These are phyloP conservation scores for Protosalanx chinensis DNA, from an alignment of 2,797 vertebrate genomes.

Conservation along the genomic window DNA sequence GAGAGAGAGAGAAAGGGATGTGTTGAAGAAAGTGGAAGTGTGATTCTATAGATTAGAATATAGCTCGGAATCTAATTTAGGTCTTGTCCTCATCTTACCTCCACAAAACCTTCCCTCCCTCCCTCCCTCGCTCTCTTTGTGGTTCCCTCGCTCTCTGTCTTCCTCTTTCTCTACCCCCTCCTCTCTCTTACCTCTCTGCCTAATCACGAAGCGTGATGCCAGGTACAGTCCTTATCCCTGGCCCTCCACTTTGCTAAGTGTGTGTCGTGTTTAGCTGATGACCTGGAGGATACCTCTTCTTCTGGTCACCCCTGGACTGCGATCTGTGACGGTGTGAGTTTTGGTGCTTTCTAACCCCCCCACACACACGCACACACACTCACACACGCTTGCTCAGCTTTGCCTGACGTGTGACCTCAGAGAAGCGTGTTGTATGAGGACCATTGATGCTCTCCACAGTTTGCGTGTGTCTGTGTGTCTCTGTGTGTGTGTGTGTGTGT, in stretches of 20 bases:
- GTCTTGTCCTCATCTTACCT: constrained; percentile 46
- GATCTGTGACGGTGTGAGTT: background rate
- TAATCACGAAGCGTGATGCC: no score
- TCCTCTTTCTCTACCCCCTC: background rate
- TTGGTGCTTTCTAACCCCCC: background rate
- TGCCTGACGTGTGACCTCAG: background rate
- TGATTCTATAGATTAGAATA: constrained; percentile 17
- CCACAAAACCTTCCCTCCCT: background rate
- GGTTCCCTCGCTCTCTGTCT: background rate
- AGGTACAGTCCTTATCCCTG: background rate
- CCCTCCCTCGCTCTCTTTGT: background rate
- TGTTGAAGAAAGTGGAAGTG: background rate
- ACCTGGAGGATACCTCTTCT: no score
- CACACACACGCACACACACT: no score
- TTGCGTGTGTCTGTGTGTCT: background rate
- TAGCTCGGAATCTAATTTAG: constrained; percentile 37
- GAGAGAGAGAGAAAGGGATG: constrained; percentile 9
- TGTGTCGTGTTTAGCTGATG: background rate
- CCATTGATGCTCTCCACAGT: no score
- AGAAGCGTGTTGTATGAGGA: background rate
- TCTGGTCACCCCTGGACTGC: background rate
- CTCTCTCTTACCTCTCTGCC: no score
- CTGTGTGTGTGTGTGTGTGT: background rate
- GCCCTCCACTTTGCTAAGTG: background rate
- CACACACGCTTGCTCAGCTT: background rate